Base-by-base conservation (phyloP, 2,797 vertebrate species). In the Sciaenops ocellatus region DNA sequence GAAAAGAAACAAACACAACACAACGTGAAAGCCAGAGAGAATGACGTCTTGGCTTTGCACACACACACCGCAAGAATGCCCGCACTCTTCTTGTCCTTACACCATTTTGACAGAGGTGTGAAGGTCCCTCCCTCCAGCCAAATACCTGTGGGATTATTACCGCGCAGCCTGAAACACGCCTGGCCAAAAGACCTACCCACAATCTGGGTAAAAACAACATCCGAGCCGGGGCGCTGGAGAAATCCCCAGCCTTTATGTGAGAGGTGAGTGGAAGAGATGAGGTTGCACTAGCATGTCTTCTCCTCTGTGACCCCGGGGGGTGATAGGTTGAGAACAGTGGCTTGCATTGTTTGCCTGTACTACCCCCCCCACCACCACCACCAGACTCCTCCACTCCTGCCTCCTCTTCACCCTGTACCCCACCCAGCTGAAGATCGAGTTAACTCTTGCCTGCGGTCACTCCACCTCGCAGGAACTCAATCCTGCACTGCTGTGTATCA, bases 111-210 rank as follows among this genome's bases (percentile, higher is more conserved):
- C 46, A 3, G 60, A 81, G 71, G 89, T 92, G 90, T 87, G 87
- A 94, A 90, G 90, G 87, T 89, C 80, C 88, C 91, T 84, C 92
- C 93, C 90, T 91, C 63, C 76, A 80, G 92, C 79, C 73, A 92
- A 94, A 94, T 94, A 94, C 93, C 93, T 94, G 84, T 92, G 89
- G 92, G 91, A 93, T 94, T 94, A 93, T 91, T 82, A 79, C 71
- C 24, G 44, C 73, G 73, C 82, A 90, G 85, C 80, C 85, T 77
- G 79, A 87, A 92, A 91, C 89, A 89, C 22, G 86, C 85, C 89
- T 60, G 87, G 86, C 87, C 85, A 70, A 83, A 82, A 83, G 81
- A 85, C 74, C 89, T 83, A 59, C 85, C 90, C 85, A 85, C 89
- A 79, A 85, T 84, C 86, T 81, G 81, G 80, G 80, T 87, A 87